Evolutionary conservation across 35 echinoderm and acorn worm genomes (phyloP).

Genomic region (Heliocidaris tuberculata): DNA sequence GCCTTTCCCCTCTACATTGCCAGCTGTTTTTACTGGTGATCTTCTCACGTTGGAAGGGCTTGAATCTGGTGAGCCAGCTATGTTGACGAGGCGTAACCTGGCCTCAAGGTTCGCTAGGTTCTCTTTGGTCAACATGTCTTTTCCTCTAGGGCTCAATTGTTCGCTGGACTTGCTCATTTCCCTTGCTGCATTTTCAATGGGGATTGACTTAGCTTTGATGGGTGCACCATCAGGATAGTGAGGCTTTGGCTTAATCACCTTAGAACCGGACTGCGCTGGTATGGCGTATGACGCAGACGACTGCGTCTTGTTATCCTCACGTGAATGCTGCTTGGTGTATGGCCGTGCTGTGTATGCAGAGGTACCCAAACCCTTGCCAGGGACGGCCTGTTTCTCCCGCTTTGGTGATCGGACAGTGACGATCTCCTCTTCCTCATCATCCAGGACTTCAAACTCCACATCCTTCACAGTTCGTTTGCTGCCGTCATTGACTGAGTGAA

Average conservation of each 20-base stretch:
- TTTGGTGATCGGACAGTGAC: constrained; percentile 34
- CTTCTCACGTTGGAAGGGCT: constrained; percentile 41
- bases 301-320: constrained; percentile 35
- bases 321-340: constrained; percentile 43
- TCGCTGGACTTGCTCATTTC: constrained; percentile 36
- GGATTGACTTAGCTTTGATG: background rate
- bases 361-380: constrained; percentile 36
- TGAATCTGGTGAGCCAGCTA: constrained; percentile 31
- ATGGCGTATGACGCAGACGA: constrained; percentile 39
- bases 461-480: constrained; percentile 52
- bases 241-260: constrained; percentile 62
- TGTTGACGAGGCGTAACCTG: constrained; percentile 37
- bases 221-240: constrained; percentile 52
- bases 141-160: constrained; percentile 39
- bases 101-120: constrained; percentile 45
- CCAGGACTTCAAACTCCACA: constrained; percentile 38
- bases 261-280: constrained; percentile 34
- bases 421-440: constrained; percentile 33
- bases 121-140: constrained; percentile 45
- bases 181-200: constrained; percentile 30
- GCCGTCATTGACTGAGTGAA: background rate
- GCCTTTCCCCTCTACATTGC: background rate
- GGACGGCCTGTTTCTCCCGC: constrained; percentile 7
- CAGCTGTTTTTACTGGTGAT: constrained; percentile 30
- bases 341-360: constrained; percentile 70